Conservation (phyloP, 2,113 vertebrate species). For the Burhinus bistriatus region DNA sequence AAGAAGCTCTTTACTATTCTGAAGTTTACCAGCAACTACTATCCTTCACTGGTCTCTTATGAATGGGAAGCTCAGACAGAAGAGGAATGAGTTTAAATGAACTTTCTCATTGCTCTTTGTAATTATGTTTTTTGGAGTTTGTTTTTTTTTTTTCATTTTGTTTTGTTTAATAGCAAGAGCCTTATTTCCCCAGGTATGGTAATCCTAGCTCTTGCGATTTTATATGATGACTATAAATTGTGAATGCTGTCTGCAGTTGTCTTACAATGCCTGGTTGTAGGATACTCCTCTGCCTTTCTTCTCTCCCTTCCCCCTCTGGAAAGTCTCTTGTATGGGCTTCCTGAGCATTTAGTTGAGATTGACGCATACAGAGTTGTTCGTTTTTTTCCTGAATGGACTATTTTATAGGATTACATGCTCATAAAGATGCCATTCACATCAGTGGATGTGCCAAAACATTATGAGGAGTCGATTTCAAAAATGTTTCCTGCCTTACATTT, state of each 20-base stretch:
- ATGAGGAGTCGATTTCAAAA: not conserved
- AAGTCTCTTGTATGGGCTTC: not conserved
- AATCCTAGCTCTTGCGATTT: not conserved
- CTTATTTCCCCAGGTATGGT: not conserved
- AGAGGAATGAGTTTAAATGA: not conserved
- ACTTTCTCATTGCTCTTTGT: not conserved
- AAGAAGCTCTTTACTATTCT: not conserved
- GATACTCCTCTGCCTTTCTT: not conserved
- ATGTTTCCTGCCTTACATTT: not conserved
- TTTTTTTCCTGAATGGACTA: not conserved
- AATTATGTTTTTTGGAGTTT: not conserved
- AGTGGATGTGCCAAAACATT: not conserved
- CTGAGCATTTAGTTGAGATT: not conserved
- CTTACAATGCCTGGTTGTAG: not conserved
- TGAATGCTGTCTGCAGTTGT: not conserved
- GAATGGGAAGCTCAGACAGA: not conserved
- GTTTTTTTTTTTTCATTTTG: not conserved
- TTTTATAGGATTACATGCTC: not conserved
- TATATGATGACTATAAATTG: not conserved
- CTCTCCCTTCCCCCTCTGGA: not conserved
- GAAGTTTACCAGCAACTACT: not conserved
- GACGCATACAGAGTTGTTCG: fast-evolving
- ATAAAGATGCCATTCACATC: not conserved
- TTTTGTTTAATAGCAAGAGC: not conserved
- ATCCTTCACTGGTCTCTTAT: not conserved